These are phyloP conservation scores for Hyphantria cunea DNA, from an alignment of 1,140 invertebrate genomes.

Conservation along the genomic window DNA sequence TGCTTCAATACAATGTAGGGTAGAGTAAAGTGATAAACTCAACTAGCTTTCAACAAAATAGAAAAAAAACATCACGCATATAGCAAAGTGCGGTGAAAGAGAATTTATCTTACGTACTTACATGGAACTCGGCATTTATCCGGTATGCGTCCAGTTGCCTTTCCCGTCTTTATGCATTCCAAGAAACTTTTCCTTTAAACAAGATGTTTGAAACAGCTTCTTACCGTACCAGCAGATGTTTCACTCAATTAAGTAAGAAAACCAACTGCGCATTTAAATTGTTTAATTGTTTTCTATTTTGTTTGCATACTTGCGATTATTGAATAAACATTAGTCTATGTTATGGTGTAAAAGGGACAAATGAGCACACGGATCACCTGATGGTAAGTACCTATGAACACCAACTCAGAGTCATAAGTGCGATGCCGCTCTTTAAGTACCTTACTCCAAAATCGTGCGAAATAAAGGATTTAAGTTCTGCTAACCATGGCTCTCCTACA, in stretches of 20 bases:
- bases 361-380: no score
- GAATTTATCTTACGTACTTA: slow-evolving; percentile 1
- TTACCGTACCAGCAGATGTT: slow-evolving; percentile 1
- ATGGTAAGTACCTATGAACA: no score
- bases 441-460: no score
- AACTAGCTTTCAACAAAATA: not conserved
- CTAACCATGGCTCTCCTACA: no score
- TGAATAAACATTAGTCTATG: no score
- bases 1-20: no score
- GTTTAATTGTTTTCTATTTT: not conserved
- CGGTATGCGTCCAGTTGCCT: slow-evolving; percentile 2
- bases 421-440: no score
- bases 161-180: slow-evolving; percentile 15
- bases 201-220: slow-evolving; percentile 8
- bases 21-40: not conserved
- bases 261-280: not conserved
- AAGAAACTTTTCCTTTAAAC: slow-evolving; percentile 7
- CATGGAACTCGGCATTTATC: slow-evolving; percentile 14
- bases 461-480: no score
- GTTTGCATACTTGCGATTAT: no score
- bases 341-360: no score
- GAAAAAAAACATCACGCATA: slow-evolving; percentile 3
- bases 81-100: not conserved
- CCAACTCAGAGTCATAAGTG: no score
- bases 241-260: slow-evolving; percentile 3